A percentile compares a stretch with the other conserved stretches of the same genome.
phyloP scores from a whole-genome alignment of 2,888 invertebrate species.

The Protula sp. region DNA sequence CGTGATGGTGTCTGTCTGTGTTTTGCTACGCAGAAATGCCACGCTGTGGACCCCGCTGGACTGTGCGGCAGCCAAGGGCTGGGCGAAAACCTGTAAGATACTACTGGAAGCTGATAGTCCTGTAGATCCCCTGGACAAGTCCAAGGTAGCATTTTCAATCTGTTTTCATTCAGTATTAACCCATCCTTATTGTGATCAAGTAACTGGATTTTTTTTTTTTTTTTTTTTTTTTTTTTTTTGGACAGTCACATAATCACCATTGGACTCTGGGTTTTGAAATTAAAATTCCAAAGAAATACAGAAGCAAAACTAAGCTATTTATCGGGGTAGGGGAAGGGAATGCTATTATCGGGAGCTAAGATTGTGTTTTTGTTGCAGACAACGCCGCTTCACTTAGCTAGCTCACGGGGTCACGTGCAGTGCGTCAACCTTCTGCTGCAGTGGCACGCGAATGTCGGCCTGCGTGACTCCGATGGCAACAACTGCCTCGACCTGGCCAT shows the following conservation, averaged over 20 bases:
- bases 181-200: too few relatives aligned
- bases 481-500: conserved; percentile 56
- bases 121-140: conserved; percentile 54
- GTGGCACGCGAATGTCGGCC: conserved; percentile 48
- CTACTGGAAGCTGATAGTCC: conserved; percentile 52
- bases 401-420: conserved; percentile 48
- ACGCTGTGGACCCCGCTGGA: conserved; percentile 56
- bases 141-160: conserved; percentile 37
- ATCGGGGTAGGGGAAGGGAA: too few relatives aligned
- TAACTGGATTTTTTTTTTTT: too few relatives aligned
- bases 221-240: too few relatives aligned
- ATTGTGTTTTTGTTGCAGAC: conserved; percentile 46
- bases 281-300: too few relatives aligned
- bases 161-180: too few relatives aligned
- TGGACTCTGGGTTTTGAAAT: too few relatives aligned
- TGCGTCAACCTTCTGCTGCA: conserved; percentile 51
- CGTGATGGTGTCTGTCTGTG: too few relatives aligned
- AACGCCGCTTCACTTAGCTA: conserved; percentile 55
- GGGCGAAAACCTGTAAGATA: conserved; percentile 44
- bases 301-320: too few relatives aligned
- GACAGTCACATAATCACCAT: too few relatives aligned
- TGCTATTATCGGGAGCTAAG: too few relatives aligned
- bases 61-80: conserved; percentile 54
- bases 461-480: conserved; percentile 44
- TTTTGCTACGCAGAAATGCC: conserved; percentile 43